Conservation (phyloP, 2,797 vertebrate species). For the Distichodus sexfasciatus region DNA sequence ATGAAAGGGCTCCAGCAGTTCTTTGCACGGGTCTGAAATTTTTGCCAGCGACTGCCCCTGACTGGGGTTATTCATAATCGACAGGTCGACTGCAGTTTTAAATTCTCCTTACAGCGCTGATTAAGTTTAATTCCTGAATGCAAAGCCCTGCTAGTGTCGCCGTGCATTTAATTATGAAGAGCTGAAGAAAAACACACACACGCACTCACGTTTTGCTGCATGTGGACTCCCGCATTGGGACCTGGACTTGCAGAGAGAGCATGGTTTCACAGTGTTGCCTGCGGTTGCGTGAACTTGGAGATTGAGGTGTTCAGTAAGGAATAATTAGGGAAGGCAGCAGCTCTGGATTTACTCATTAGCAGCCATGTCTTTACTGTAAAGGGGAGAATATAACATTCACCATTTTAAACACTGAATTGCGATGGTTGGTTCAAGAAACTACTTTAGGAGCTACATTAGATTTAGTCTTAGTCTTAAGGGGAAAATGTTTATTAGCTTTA, state of each 20-base stretch:
- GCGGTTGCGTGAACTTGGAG: conserved; percentile 45
- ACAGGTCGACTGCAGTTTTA: not conserved
- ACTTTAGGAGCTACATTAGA: not conserved
- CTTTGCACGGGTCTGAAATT: too few species aligned
- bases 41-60: too few species aligned
- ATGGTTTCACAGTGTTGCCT: conserved; percentile 42
- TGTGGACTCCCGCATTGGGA: conserved; percentile 10
- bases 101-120: not conserved
- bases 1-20: too few species aligned
- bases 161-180: not conserved
- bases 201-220: conserved; percentile 4
- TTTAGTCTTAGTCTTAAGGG: too few species aligned
- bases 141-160: not conserved
- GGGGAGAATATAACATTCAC: conserved; percentile 27
- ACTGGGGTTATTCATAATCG: not conserved
- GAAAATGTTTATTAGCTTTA: too few species aligned
- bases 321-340: conserved; percentile 28
- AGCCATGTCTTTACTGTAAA: conserved; percentile 18
- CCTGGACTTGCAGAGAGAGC: conserved; percentile 14
- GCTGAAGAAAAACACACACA: conserved; percentile 1
- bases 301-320: conserved; percentile 23
- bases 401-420: conserved; percentile 13
- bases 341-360: conserved; percentile 27
- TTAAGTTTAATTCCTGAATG: not conserved
- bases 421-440: conserved; percentile 3